These are phyloP conservation scores for Cryptocephalus moraei DNA, from an alignment of 2,888 invertebrate genomes.

Conservation along the genomic window DNA sequence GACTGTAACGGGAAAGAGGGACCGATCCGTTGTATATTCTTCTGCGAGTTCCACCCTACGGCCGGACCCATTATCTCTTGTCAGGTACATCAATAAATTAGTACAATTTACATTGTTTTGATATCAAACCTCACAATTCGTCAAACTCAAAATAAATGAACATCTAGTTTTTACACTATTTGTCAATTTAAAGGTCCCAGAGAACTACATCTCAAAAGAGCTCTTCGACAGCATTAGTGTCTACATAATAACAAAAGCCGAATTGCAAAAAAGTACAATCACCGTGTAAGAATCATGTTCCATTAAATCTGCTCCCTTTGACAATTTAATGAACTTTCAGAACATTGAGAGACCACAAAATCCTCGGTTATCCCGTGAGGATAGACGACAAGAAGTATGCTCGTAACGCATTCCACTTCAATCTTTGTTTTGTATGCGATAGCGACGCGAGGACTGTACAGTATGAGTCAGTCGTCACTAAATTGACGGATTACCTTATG, in stretches of 20 bases:
- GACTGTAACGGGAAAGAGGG: slow-evolving; percentile 45
- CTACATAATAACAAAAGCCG: slow-evolving; percentile 91
- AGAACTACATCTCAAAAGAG: slow-evolving; percentile 85
- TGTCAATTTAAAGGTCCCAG: slow-evolving; percentile 58
- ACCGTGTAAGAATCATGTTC: slow-evolving; percentile 63
- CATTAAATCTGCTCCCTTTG: neutral
- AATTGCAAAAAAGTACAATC: slow-evolving; percentile 79
- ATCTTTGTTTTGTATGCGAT: slow-evolving; percentile 89
- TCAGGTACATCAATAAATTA: slow-evolving; percentile 48
- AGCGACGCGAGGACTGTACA: slow-evolving; percentile 81
- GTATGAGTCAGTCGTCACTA: slow-evolving; percentile 90
- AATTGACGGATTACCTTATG: slow-evolving; percentile 84
- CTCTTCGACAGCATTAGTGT: slow-evolving; percentile 88
- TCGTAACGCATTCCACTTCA: slow-evolving; percentile 91
- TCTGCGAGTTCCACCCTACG: slow-evolving; percentile 66
- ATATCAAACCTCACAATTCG: no score
- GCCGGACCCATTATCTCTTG: slow-evolving; percentile 78
- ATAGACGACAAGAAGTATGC: slow-evolving; percentile 84
- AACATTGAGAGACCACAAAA: slow-evolving; percentile 68
- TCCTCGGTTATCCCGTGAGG: slow-evolving; percentile 84
- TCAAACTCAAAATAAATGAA: no score
- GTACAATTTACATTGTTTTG: neutral
- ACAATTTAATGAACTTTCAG: slow-evolving; percentile 34
- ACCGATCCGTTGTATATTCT: slow-evolving; percentile 71
- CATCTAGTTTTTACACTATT: neutral